Evolutionary conservation across 2,888 invertebrate genomes (phyloP), one percentile per base, ranked within the genome.

Genomic region (Subacronicta megacephala): DNA sequence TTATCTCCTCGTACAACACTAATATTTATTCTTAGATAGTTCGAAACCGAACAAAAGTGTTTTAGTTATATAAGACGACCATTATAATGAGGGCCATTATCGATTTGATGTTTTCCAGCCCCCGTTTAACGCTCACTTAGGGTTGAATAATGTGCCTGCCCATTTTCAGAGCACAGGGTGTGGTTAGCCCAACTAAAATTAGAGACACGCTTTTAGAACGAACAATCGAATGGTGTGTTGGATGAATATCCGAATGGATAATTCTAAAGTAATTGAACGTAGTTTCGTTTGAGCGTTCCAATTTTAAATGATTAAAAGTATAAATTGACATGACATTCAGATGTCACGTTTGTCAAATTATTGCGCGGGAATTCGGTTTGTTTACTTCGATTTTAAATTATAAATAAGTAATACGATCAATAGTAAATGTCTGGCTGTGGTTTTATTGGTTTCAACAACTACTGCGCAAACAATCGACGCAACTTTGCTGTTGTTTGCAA

Each of bases 61-160:
- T 60, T 62, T 54, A 54, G 59, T 56, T 61, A 62, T 49, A 64
- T 69, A 64, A 69, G 53, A 57, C 44, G 55, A 56, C 37, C 59
- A 60, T 55, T 62, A 67, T 70, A 75, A 72, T 70, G 70, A 72
- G 56, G 56, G 54, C 56, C 56, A 70, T 75, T 72, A 75, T 75
- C 72, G 75, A 72, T 75, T 75, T 70, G 72, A 75, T 75, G 72
- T 63, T 75, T 75, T 72, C 72, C 70, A 75, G 72, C 55, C 61
- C 46, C 43, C 66, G 59, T 67, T 75, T 72, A 75, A 65, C 61
- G 72, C 72, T 62, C 75, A 70, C 75, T 75, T 75, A 69, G 70
- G 60, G 64, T 59, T 75, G 70, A 75, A 72, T 75, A 60, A 75
- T 72, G 60, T 47, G 62, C 57, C 52, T 61, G 65, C 49, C 54